Conservation (phyloP, 2,113 vertebrate species). For the Dermatemys mawii region DNA sequence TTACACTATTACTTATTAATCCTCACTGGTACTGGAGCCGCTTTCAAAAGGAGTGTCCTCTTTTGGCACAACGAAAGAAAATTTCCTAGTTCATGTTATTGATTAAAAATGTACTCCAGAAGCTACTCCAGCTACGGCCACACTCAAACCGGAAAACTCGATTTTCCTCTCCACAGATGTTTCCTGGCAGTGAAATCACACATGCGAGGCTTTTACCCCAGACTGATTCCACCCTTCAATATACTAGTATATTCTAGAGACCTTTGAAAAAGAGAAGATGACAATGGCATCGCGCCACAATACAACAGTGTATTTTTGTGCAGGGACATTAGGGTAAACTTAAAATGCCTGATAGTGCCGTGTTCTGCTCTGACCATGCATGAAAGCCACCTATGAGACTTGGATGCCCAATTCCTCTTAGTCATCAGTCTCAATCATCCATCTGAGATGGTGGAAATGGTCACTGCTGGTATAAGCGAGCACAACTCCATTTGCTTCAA, state of each 20-base stretch:
- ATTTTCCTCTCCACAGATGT: constrained; percentile 20
- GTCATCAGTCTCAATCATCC: background rate
- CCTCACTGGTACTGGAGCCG: background rate
- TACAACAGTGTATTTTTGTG: background rate
- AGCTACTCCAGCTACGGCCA: constrained; percentile 37
- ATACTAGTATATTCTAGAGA: background rate
- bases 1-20: background rate
- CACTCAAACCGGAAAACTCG: background rate
- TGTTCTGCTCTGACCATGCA: constrained; percentile 17
- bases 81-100: background rate
- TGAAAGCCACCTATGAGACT: background rate
- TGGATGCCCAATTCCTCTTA: background rate
- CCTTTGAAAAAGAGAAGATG: constrained; percentile 35
- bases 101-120: constrained; percentile 44
- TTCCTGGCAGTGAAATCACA: constrained; percentile 49
- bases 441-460: background rate
- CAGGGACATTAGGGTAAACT: background rate
- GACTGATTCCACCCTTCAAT: background rate
- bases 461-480: background rate
- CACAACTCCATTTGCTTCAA: background rate
- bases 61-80: background rate
- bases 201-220: background rate
- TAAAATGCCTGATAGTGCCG: constrained; percentile 4
- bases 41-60: background rate
- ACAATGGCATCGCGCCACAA: background rate